Conservation (phyloP, 2,113 vertebrate species). For the Lampris incognitus region DNA sequence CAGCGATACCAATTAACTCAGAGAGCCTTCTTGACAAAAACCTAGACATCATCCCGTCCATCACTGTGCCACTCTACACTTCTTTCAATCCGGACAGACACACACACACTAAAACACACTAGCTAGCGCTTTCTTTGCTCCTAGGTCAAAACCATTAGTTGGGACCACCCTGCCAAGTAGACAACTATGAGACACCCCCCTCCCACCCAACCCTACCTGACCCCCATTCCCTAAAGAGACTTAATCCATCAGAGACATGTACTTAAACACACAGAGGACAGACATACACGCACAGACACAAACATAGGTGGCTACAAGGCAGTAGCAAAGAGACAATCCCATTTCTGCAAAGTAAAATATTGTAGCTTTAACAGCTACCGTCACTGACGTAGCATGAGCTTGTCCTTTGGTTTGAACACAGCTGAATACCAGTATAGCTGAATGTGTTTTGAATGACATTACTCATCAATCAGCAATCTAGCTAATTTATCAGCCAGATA, state of each 20-base stretch:
- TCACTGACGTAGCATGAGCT: too few relatives aligned
- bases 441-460: too few relatives aligned
- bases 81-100: not conserved
- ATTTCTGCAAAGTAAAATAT: too few relatives aligned
- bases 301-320: not conserved
- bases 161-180: constrained; percentile 37
- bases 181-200: not conserved
- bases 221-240: not conserved
- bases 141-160: constrained; percentile 23
- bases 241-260: not conserved
- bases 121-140: not conserved
- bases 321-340: too few relatives aligned
- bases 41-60: constrained; percentile 6
- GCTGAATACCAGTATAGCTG: too few relatives aligned
- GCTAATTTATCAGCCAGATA: too few relatives aligned
- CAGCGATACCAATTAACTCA: constrained; percentile 6
- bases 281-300: not conserved
- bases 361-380: too few relatives aligned
- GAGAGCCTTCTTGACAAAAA: too few relatives aligned
- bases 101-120: constrained; percentile 1
- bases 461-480: too few relatives aligned
- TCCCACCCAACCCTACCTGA: not conserved
- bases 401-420: too few relatives aligned
- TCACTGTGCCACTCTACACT: not conserved
- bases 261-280: not conserved